Base-by-base conservation (phyloP, 2,888 invertebrate species). In the Chamaedrilus cognettii region DNA sequence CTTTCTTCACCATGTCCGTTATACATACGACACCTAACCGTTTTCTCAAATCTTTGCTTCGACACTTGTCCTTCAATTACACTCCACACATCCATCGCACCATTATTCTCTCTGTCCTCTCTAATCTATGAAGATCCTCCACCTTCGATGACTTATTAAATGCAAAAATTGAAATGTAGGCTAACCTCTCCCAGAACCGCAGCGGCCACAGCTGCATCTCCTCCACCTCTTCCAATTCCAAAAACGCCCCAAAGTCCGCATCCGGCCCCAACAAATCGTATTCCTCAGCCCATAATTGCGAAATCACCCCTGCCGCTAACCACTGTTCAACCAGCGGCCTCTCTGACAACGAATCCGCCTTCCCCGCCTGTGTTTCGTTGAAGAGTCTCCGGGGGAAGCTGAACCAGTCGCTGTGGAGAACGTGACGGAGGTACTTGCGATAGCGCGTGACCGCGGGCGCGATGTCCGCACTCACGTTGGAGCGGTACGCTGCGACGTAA, bases 401-500 rank as follows among this genome's bases (percentile, higher is more conserved):
- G 57, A 80, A 69, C 81, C 81, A 82, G 31, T 73, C 71, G 62
- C 77, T 81, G n/a, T 74, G 70, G 3, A 74, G 74, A 2, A 80
- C 73, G 4, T 52, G 19, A 15, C 73, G 72, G 31, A 80, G 70
- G 65, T 79, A 79, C 2, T 75, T 65, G 28, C 72, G 69, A 66
- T 79, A 82, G 26, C 57, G 62, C 4, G 35, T 51, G 19, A 73
- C 23, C 7, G 66, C 32, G 19, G 65, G 66, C 28, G 51, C 42
- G 28, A 69, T 62, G 32, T 35, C 61, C n/a, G 7, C 19, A n/a
- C 65, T 56, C 28, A 72, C 33, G 11, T 56, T 51, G 3, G 57
- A 26, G 19, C 64, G 34, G 58, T 66, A 72, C 5, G 28, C 42
- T 7, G 26, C 28, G 1, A 66, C 65, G 60, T 62, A 73, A 28